These are phyloP conservation scores for Catamblyrhynchus diadema DNA, from an alignment of 2,797 vertebrate genomes.

Conservation along the genomic window DNA sequence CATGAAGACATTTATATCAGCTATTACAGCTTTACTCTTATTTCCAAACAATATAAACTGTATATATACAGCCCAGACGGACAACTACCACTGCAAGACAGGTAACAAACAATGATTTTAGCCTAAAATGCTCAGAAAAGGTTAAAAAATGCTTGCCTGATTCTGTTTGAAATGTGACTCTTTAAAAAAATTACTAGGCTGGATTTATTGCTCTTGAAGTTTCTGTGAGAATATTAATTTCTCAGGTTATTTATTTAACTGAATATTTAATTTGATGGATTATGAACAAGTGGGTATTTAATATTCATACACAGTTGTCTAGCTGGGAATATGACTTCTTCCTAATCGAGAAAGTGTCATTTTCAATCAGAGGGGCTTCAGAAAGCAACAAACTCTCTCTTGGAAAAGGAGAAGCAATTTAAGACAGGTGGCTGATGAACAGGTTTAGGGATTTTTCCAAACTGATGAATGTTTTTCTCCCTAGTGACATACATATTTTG, in stretches of 20 bases:
- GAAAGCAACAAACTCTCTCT: conserved; percentile 44
- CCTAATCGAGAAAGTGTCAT: conserved; percentile 30
- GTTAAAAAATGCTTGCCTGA: not conserved
- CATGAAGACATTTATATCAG: not conserved
- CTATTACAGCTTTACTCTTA: not conserved
- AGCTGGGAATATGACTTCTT: conserved; percentile 46
- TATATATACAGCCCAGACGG: not conserved
- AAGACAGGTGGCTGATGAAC: conserved; percentile 65
- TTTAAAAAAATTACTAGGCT: not conserved
- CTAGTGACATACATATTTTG: conserved; percentile 57
- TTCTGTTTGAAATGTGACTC: not conserved
- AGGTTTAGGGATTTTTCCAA: conserved; percentile 70
- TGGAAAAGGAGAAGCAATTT: conserved; percentile 44
- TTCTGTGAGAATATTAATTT: conserved; percentile 35
- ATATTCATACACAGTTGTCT: conserved; percentile 62
- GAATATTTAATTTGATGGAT: conserved; percentile 55
- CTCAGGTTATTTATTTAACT: conserved; percentile 58
- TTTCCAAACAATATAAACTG: not conserved
- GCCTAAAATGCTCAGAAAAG: not conserved
- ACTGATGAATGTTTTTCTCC: conserved; percentile 56
- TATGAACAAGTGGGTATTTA: conserved; percentile 48
- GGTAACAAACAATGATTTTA: not conserved
- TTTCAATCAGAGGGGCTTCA: conserved; percentile 29
- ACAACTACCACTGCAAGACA: not conserved
- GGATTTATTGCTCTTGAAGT: not conserved